Base-by-base conservation (phyloP, 1,140 invertebrate genomes). In the Ganaspis sp. region DNA sequence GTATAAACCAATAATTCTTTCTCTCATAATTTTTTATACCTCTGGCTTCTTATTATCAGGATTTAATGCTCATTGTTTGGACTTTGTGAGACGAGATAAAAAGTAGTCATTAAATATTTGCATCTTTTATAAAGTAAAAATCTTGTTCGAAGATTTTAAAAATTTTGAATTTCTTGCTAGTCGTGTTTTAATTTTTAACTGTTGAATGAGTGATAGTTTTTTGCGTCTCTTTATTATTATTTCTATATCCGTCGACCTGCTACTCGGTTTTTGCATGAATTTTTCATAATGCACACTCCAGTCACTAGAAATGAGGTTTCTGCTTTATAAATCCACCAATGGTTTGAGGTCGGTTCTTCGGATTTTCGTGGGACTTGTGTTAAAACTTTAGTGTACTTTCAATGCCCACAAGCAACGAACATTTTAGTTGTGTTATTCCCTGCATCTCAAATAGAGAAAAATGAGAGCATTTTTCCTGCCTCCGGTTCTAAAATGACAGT, bases 261-360 rank as follows among this genome's bases (percentile, higher is more conserved):
- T 49, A 49, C 45, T 49, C 45, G 45, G 45, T 49, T 49, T 49
- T n/a, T n/a, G 45, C 45, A 49, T 49, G 45, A 9, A 64, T 23
- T 64, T 64, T 64, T 64, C 23, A 64, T 64, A 64, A 64, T 64
- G 21, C 26, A 64, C 26, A 64, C 23, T 34, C 58, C 11, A 26
- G 12, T 29, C 12, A 29, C 58, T 64, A 15, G 23, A 26, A 64
- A 64, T n/a, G 58, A 64, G 58, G 26, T 64, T 64, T 64, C 21
- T 34, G 58, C 11, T 29, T 64, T 34, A 64, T 23, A 29, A 5
- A n/a, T 11, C 11, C 11, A 34, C 23, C 23, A 29, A 23, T 64
- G 54, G 21, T 26, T 64, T 26, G 54, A 64, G 54, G 54, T 64
- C 4, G 23, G 11, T 3, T 26, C 6, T 64, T 12, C n/a, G 54